Evolutionary conservation across 2,113 vertebrate genomes (phyloP), one percentile per base, ranked within the genome.

Genomic region (Holacanthus passer): DNA sequence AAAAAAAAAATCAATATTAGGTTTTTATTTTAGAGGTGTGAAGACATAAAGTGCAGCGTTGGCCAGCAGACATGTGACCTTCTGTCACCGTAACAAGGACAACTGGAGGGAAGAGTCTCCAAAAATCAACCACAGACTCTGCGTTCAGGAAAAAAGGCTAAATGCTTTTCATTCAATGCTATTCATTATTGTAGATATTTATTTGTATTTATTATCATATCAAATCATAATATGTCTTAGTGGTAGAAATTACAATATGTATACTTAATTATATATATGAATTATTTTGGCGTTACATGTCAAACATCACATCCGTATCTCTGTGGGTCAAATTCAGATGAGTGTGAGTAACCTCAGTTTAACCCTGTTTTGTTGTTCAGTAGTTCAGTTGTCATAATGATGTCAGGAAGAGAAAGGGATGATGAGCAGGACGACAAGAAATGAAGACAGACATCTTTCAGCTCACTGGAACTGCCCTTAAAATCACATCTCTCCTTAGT

Each of bases 51-150:
- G 77, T 50, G 70, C 82, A 81, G 72, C 1, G 29, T 17, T 14
- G 64, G 74, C 74, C 79, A 22, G 68, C 24, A 50, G 56, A 78
- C 73, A 32, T 37, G 50, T n/a, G 73, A 86, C 68, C 73, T 86
- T 82, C 55, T 81, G 83, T 77, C 73, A 29, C 53, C 31, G 35
- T 29, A 41, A 50, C 77, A 72, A 67, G 78, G 67, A 35, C 60
- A 8, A 14, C 56, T 20, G 24, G 37, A n/a, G 60, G 66, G 60
- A 11, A 1, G 64, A 69, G 55, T 31, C 41, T 22, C 62, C 31
- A 20, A 19, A 47, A 64, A 71, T 39, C 7, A n/a, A 11, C 72
- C n/a, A 22, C 7, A 19, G 37, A 58, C 20, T 19, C 8, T n/a
- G 19, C 37, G 24, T 55, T 39, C 13, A 66, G 2, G 20, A 32